Conservation (phyloP, 2,888 invertebrate species). For the Phorcus lineatus region DNA sequence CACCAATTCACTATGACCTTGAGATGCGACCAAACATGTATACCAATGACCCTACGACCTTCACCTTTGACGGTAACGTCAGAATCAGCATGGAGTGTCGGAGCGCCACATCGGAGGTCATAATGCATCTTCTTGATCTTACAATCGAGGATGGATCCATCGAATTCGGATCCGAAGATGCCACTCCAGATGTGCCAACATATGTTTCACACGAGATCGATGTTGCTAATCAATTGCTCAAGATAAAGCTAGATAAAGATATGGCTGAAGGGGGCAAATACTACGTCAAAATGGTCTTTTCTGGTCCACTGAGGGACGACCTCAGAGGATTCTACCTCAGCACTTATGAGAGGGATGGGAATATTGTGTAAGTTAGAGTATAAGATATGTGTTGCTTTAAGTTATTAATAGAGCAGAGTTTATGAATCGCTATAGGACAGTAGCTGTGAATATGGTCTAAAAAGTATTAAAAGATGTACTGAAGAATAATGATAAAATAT, state of each 20-base stretch:
- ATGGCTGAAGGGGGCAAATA: slow-evolving; percentile 81
- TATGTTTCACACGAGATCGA: slow-evolving; percentile 29
- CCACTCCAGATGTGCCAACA: slow-evolving; percentile 15
- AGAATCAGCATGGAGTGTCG: slow-evolving; percentile 31
- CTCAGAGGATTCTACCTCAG: slow-evolving; percentile 53
- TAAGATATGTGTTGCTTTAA: too few species aligned
- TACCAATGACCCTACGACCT: slow-evolving; percentile 32
- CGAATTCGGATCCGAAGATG: slow-evolving; percentile 15
- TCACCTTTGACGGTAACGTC: slow-evolving; percentile 40
- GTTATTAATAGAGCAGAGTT: too few species aligned
- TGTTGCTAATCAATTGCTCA: slow-evolving; percentile 35
- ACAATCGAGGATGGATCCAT: slow-evolving; percentile 80
- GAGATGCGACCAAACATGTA: slow-evolving; percentile 48
- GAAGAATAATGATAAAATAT: too few species aligned
- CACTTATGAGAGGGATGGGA: slow-evolving; percentile 44
- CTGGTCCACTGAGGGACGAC: slow-evolving; percentile 81
- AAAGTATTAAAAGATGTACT: too few species aligned
- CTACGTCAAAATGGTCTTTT: slow-evolving; percentile 82
- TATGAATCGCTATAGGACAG: too few species aligned
- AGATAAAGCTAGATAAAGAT: slow-evolving; percentile 80
- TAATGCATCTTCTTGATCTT: slow-evolving; percentile 85
- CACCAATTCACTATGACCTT: slow-evolving; percentile 42
- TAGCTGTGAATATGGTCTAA: too few species aligned
- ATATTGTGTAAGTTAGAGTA: slow-evolving; percentile 23
- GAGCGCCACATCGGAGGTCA: slow-evolving; percentile 80